Conservation (phyloP, 2,797 vertebrate species). For the Mus minutoides region DNA sequence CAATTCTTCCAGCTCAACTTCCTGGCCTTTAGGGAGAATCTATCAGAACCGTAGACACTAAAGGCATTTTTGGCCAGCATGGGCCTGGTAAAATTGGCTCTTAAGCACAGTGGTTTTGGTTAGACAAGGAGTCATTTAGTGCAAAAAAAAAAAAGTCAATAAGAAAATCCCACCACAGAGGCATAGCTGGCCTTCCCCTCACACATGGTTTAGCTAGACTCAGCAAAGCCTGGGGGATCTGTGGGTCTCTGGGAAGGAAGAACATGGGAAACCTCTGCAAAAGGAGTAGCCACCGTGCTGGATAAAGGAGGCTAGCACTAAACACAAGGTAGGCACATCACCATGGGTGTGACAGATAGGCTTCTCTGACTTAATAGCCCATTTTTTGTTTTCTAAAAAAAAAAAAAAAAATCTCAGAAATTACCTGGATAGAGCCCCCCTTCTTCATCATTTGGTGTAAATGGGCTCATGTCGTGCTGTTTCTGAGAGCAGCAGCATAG, state of each 20-base stretch:
- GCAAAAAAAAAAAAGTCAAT: neutral
- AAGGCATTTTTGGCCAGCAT: neutral
- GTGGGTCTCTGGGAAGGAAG: neutral
- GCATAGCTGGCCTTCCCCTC: neutral
- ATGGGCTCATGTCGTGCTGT: too few relatives aligned
- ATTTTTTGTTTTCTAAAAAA: neutral
- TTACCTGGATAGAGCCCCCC: neutral
- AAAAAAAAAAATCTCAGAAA: neutral
- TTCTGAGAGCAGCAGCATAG: neutral
- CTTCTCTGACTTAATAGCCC: neutral
- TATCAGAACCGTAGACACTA: neutral
- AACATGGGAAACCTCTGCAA: neutral
- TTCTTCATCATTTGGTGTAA: neutral
- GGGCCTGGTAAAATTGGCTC: neutral
- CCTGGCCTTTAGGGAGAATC: neutral
- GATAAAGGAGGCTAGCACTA: too few relatives aligned
- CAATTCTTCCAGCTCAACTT: neutral
- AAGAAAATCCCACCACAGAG: neutral
- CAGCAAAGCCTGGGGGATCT: neutral
- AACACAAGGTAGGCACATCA: accelerated
- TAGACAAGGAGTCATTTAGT: neutral
- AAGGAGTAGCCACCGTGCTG: accelerated
- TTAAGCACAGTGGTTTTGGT: neutral
- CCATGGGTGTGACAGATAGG: accelerated
- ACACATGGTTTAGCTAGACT: neutral